Percentiles rank a stretch among this genome's conserved stretches.
Evolutionary conservation across 2,797 vertebrate species (phyloP).

Genomic region (Dallia pectoralis): DNA sequence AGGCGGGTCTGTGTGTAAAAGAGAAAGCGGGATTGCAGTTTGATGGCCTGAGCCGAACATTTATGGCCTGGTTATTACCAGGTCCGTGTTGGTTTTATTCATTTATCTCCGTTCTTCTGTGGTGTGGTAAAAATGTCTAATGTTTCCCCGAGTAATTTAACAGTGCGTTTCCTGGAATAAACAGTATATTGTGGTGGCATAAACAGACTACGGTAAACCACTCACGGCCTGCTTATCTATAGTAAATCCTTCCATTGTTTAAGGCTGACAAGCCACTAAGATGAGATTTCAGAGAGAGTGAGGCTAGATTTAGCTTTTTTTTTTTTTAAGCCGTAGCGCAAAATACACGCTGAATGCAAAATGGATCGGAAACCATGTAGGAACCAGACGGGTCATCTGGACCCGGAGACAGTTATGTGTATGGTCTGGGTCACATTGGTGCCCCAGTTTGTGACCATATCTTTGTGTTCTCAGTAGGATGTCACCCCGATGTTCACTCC

Average conservation of each 20-base stretch:
- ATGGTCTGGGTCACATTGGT: slow-evolving; percentile 30
- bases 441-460: slow-evolving; percentile 47
- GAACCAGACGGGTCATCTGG: slow-evolving; percentile 25
- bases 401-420: slow-evolving; percentile 39
- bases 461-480: slow-evolving; percentile 39
- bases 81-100: slow-evolving; percentile 36
- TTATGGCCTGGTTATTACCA: slow-evolving; percentile 49
- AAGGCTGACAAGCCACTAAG: not conserved
- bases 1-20: slow-evolving; percentile 42
- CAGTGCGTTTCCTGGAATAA: slow-evolving; percentile 4
- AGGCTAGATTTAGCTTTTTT: not conserved
- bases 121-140: slow-evolving; percentile 22
- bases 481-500: slow-evolving; percentile 52
- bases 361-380: not conserved
- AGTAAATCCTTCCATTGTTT: slow-evolving; percentile 16
- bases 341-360: not conserved
- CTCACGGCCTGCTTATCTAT: slow-evolving; percentile 21
- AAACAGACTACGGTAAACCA: not conserved
- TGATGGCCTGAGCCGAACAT: slow-evolving; percentile 49
- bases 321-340: not conserved
- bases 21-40: slow-evolving; percentile 40
- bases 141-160: slow-evolving; percentile 15
- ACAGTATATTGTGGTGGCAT: slow-evolving; percentile 7
- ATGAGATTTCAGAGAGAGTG: not conserved
- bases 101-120: slow-evolving; percentile 30